These are phyloP conservation scores for Aradus depressus DNA, from an alignment of 2,888 invertebrate genomes.

Conservation along the genomic window DNA sequence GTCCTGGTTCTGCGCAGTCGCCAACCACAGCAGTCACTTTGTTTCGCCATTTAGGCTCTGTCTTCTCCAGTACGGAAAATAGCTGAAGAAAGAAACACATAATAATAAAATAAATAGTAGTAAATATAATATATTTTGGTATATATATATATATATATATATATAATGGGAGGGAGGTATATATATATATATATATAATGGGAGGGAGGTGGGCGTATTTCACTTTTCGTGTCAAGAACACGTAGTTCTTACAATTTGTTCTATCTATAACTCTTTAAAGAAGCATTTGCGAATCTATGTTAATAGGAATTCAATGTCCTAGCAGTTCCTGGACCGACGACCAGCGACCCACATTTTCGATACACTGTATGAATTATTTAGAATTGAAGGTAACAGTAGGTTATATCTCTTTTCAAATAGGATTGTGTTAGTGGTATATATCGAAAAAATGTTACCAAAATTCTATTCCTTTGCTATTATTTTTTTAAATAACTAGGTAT, in stretches of 20 bases:
- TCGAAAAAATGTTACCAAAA: too few relatives aligned
- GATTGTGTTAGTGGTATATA: too few relatives aligned
- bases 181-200: conserved; percentile 1
- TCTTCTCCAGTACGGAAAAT: conserved; percentile 56
- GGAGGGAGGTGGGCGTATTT: neutral
- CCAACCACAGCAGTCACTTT: conserved; percentile 66
- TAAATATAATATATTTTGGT: neutral
- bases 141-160: conserved; percentile 4
- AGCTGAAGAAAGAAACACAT: conserved; percentile 41
- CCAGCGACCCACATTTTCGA: too few relatives aligned
- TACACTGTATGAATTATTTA: too few relatives aligned
- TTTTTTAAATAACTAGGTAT: too few relatives aligned
- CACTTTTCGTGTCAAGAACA: neutral
- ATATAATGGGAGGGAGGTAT: neutral
- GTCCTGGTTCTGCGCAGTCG: conserved; percentile 53
- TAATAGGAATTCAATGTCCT: too few relatives aligned
- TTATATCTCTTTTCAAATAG: too few relatives aligned
- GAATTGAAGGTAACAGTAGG: too few relatives aligned
- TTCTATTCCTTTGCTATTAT: too few relatives aligned
- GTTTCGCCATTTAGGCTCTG: conserved; percentile 56
- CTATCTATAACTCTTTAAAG: too few relatives aligned
- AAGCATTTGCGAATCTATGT: too few relatives aligned
- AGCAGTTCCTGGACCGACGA: too few relatives aligned
- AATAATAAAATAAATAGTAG: neutral
- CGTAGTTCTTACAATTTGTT: neutral